Evolutionary conservation across 1,140 invertebrate species (phyloP), one percentile per base, ranked within the genome.

Genomic region (Pinna nobilis): DNA sequence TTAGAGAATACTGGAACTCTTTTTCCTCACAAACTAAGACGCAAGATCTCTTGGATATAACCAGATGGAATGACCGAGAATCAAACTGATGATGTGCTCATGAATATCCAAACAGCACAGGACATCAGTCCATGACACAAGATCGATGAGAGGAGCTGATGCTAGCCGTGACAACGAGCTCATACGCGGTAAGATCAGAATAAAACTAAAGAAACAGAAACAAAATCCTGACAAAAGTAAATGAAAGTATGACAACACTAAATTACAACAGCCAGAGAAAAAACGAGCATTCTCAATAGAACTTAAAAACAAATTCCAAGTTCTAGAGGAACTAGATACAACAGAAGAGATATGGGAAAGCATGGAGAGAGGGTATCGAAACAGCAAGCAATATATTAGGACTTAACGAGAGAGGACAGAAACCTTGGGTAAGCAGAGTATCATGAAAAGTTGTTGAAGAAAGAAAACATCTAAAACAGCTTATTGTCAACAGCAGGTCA

Each of bases 1-100:
- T 65, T 76, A n/a, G 61, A 70, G 25, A 77, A 70, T 18, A 50
- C 23, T 95, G 78, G 96, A 95, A 68, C 97, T 95, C 88, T 97
- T 95, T 91, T 97, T 95, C 18, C 37, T 35, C 67, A 76, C 39
- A 76, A 76, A 33, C 20, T 32, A 32, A 64, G 64, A 63, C 64
- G 69, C 41, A 68, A 68, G 30, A 60, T 37, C 11, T 30, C 55
- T 7, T 53, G 57, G 68, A 70, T 61, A 25, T 61, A 63, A 67
- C 39, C 74, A n/a, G 35, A 65, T 69, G 65, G 70, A 50, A 68
- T 18, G 49, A 49, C 47, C 25, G 55, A 73, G 51, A 78, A 76
- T 51, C 37, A 71, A 57, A 78, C 57, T 41, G 72, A 67, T 47
- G 57, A 78, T 64, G 57, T 70, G 55, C 39, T 49, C 37, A 60